Base-by-base conservation (phyloP, 64 coral and sea anemone genomes). In the Trachythela sp. region DNA sequence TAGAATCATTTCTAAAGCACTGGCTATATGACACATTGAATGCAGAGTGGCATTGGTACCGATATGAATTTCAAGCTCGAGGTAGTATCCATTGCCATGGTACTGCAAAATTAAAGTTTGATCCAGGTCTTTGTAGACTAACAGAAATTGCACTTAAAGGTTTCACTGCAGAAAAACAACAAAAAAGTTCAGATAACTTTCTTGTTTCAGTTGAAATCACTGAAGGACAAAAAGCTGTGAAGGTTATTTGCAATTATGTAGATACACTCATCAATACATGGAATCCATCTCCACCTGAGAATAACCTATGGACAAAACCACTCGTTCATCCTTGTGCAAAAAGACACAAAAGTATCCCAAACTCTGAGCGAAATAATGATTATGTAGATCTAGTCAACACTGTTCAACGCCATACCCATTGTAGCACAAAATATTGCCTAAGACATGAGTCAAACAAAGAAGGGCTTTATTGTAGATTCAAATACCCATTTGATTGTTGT, bases 31-130 rank as follows among this genome's bases (percentile, higher is more conserved):
- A 68, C 59, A 68, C 59, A 68, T 68, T 68, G 18, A 68, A 68
- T 68, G 59, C 59, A 68, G 59, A 68, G 59, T 22, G 59, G 59
- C 59, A 68, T 68, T 68, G 59, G 59, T 68, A 68, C 30, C 20
- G 59, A 68, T 68, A 68, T 68, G 59, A 68, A 68, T 68, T 68
- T 68, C 59, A 68, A 68, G 59, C 59, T 68, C 59, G 59, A 68
- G 59, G 59, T 68, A 68, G 59, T 68, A 45, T 45, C 42, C 42
- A 45, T 11, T 45, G 42, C 42, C 42, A 45, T 45, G 42, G 42
- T 45, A 45, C 59, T 68, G 59, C 59, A 68, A 68, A 68, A 31
- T 68, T 68, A 22, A 68, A 68, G 59, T 68, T 14, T 68, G 59
- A 68, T 31, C 18, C 59, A 68, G 59, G 59, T 68, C 59, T 68